These are phyloP conservation scores for Eurystomus glaucurus DNA, from an alignment of 2,797 vertebrate genomes.

Conservation along the genomic window DNA sequence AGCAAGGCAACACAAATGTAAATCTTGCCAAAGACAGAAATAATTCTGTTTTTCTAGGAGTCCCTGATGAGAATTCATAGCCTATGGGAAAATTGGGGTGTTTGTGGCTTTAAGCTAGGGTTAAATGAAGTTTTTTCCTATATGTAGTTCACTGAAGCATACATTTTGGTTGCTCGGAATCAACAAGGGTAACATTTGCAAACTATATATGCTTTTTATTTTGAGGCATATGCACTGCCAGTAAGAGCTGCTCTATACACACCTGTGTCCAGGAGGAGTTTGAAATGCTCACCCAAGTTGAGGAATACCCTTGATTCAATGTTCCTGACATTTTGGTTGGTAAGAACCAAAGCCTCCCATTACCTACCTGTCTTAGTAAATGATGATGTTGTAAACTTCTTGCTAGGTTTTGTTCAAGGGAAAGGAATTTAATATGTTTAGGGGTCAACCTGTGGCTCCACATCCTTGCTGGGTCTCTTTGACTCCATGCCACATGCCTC, in stretches of 20 bases:
- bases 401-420: background rate
- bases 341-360: background rate
- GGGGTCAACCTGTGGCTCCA: background rate
- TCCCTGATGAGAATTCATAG: background rate
- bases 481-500: rapidly evolving
- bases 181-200: background rate
- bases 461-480: background rate
- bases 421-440: background rate
- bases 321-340: background rate
- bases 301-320: background rate
- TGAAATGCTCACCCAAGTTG: background rate
- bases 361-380: rapidly evolving
- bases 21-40: background rate
- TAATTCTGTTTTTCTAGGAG: background rate
- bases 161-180: background rate
- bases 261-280: background rate
- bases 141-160: background rate
- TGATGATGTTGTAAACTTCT: background rate
- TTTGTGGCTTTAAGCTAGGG: background rate
- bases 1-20: background rate
- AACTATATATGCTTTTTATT: background rate
- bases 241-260: background rate
- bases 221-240: background rate
- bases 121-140: background rate
- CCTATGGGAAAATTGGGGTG: background rate